Base-by-base conservation (phyloP, 2,888 invertebrate species). In the Rhynchonema sp. region DNA sequence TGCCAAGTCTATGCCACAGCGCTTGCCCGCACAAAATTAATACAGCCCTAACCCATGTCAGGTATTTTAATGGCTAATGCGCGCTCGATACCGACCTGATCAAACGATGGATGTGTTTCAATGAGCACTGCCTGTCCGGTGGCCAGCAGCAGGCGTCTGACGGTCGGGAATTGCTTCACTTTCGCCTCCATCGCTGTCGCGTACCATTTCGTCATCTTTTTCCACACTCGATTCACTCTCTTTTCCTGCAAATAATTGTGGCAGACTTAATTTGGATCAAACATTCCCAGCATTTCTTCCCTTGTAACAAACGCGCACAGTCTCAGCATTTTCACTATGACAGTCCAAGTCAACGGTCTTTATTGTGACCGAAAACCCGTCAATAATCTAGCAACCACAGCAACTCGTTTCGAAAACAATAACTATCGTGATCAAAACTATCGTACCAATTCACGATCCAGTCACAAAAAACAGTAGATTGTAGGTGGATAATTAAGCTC, bases 121-220 rank as follows among this genome's bases (percentile, higher is more conserved):
- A 72, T 60, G 9, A 71, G 61, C 56, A 72, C 64, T 6, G 70
- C 67, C 29, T 66, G 57, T 13, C 72, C 72, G 1, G 72, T 72
- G 30, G 67, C 66, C 22, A 71, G 63, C 27, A 72, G 63, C 23
- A 72, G 64, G 53, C 68, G 68, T 58, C 67, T 66, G n/a, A 72
- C 63, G 46, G 68, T 65, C 17, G 66, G 66, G 57, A 66, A 66
- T 61, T 69, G 67, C 23, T 62, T 61, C 30, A 71, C 63, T 61
- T 71, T 71, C 61, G 69, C 66, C 62, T 68, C 69, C 70, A 72
- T 70, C n/a, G 69, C 70, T 6, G 68, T 70, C 67, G 52, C 68
- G 60, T 57, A 70, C 70, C 64, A n/a, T n/a, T n/a, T n/a, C n/a
- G n/a, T n/a, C n/a, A n/a, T n/a, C n/a, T n/a, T n/a, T n/a, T n/a